Evolutionary conservation across 35 echinoderm and acorn worm genomes (phyloP).

Genomic region (Hemicentrotus pulcherrimus): DNA sequence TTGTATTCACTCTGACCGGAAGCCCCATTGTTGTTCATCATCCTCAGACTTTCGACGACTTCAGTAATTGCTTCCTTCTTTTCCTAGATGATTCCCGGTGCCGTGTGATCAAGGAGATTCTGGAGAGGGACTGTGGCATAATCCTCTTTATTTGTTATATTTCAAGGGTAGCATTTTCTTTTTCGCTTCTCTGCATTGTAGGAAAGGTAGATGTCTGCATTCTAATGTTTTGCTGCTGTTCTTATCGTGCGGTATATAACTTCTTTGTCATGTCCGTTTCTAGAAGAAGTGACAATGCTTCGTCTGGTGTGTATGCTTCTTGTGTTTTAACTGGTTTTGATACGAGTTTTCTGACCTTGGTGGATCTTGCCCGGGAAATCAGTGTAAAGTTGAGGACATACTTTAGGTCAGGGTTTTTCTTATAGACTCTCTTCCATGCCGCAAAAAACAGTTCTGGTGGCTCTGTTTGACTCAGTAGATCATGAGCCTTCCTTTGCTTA

Average conservation of each 20-base stretch:
- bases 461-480: slow-evolving; percentile 50
- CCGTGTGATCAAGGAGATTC: slow-evolving; percentile 65
- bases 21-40: slow-evolving; percentile 59
- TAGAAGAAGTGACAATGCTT: slow-evolving; percentile 62
- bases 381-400: slow-evolving; percentile 70
- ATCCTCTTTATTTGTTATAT: slow-evolving; percentile 43
- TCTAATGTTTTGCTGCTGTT: slow-evolving; percentile 33
- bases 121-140: slow-evolving; percentile 61
- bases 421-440: slow-evolving; percentile 61
- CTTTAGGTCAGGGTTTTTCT: slow-evolving; percentile 54
- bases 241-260: slow-evolving; percentile 66
- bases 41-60: slow-evolving; percentile 40
- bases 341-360: slow-evolving; percentile 60
- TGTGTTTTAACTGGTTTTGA: slow-evolving; percentile 26
- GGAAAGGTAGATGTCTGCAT: slow-evolving; percentile 58
- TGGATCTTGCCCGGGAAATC: slow-evolving; percentile 58
- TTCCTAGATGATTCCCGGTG: slow-evolving; percentile 60
- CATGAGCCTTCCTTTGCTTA: slow-evolving; percentile 64
- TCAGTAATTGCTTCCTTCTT: slow-evolving; percentile 58
- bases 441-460: slow-evolving; percentile 61
- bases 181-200: slow-evolving; percentile 69
- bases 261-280: slow-evolving; percentile 69
- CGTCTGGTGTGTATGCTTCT: slow-evolving; percentile 55
- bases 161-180: slow-evolving; percentile 57
- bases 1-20: background rate